Conservation (phyloP, 2,113 vertebrate species). For the Seriola quinqueradiata region DNA sequence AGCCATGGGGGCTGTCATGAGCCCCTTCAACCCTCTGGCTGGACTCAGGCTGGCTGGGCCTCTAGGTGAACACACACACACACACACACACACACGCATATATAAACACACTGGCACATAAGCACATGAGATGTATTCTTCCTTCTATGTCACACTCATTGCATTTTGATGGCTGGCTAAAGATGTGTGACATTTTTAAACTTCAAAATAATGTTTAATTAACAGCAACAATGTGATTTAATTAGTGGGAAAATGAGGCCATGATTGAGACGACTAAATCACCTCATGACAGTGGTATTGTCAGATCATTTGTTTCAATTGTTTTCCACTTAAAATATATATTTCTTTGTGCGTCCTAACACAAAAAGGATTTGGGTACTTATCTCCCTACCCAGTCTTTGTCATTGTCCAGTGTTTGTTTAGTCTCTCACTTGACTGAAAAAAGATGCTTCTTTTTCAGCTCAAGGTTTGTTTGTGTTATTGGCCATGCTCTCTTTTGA, state of each 20-base stretch:
- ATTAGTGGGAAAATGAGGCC: neutral
- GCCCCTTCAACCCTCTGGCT: constrained; percentile 94
- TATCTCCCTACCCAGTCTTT: neutral
- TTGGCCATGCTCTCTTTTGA: neutral
- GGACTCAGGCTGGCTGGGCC: constrained; percentile 94
- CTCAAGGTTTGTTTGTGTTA: neutral
- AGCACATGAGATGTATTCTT: neutral
- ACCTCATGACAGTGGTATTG: neutral
- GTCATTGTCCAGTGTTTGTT: neutral
- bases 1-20: constrained; percentile 91
- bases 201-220: neutral
- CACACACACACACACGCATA: constrained; percentile 6
- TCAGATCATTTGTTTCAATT: neutral
- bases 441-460: neutral
- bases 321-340: neutral
- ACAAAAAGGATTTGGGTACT: neutral
- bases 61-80: constrained; percentile 85
- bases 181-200: neutral
- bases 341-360: neutral
- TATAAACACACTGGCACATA: neutral
- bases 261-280: neutral
- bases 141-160: neutral
- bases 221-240: neutral
- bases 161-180: neutral
- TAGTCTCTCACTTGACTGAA: neutral